Evolutionary conservation across 2,113 vertebrate genomes (phyloP).

Genomic region (Malurus alboscapulatus): DNA sequence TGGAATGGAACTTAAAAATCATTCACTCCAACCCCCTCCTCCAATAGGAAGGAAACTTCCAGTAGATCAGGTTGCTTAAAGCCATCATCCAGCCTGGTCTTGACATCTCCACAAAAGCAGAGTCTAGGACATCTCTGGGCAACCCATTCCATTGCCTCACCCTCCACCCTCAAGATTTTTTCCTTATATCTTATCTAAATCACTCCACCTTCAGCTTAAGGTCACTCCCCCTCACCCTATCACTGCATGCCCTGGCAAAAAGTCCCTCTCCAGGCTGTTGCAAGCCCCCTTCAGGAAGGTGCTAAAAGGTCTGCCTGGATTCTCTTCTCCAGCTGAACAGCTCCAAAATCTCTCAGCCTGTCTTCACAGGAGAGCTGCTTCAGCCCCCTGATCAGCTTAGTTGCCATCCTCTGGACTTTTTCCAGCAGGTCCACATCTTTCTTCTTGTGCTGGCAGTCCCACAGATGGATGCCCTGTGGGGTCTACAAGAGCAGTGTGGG

Average conservation of each 20-base stretch:
- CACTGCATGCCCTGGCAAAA: background rate
- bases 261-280: background rate
- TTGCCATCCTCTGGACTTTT: background rate
- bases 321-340: background rate
- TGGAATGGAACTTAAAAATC: background rate
- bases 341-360: background rate
- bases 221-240: background rate
- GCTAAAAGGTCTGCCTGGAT: background rate
- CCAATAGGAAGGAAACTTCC: too few relatives aligned
- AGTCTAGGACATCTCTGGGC: background rate
- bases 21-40: background rate
- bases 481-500: background rate
- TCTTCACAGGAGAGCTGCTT: background rate
- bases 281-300: background rate
- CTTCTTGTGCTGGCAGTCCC: background rate
- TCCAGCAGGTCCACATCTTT: background rate
- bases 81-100: background rate
- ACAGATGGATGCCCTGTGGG: too few relatives aligned
- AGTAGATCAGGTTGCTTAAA: background rate
- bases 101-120: background rate
- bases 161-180: background rate
- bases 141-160: background rate
- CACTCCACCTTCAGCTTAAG: background rate
- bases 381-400: background rate
- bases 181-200: background rate